Evolutionary conservation across 92 coral and sea anemone genomes (phyloP).

Genomic region (Palythoa grandis): DNA sequence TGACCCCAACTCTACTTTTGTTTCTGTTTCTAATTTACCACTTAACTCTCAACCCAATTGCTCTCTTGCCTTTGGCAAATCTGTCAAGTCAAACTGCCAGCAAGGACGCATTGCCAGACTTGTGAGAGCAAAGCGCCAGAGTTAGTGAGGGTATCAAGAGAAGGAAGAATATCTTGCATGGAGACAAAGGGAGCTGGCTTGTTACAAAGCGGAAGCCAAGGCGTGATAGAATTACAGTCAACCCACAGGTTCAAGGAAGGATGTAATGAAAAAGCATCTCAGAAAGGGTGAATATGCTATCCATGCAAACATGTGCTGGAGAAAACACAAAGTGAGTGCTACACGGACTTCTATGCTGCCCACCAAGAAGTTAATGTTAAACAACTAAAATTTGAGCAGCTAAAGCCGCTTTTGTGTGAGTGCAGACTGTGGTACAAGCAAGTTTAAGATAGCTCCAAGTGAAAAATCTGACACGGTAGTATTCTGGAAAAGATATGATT

Average conservation of each 20-base stretch:
- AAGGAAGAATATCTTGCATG: not conserved
- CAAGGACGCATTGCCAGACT: conserved; percentile 7
- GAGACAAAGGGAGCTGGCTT: not conserved
- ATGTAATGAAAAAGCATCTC: not conserved
- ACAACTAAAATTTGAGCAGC: too few species aligned
- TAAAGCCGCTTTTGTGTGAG: not conserved
- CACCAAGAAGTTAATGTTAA: too few species aligned
- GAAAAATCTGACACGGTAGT: not conserved
- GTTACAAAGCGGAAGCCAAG: conserved; percentile 3
- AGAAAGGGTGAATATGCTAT: not conserved
- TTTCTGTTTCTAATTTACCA: too few species aligned
- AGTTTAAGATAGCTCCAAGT: not conserved
- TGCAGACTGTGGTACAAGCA: not conserved
- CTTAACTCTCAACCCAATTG: not conserved
- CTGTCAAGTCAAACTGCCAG: conserved; percentile 14
- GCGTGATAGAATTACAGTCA: not conserved
- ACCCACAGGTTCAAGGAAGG: conserved; percentile 1
- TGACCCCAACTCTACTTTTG: too few species aligned
- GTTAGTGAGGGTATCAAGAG: not conserved
- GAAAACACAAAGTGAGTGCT: too few species aligned
- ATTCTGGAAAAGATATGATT: not conserved
- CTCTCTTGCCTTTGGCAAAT: conserved; percentile 25
- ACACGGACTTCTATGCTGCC: too few species aligned
- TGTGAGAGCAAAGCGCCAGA: conserved; percentile 10
- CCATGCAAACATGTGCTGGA: too few species aligned